phyloP scores from a whole-genome alignment of 2,888 invertebrate species.

The Zootermopsis nevadensis region DNA sequence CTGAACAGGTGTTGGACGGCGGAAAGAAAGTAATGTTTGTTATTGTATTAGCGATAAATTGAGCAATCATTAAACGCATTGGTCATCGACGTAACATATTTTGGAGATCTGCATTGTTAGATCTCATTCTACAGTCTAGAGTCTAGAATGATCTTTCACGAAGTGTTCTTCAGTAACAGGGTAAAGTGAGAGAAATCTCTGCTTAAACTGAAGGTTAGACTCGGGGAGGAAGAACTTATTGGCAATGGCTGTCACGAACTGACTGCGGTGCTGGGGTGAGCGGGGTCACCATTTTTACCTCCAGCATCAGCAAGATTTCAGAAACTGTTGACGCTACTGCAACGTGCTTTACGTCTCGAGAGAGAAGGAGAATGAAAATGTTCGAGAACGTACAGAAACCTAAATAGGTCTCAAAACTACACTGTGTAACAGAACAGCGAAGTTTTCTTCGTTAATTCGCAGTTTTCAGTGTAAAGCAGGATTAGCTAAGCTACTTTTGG shows the following conservation, averaged over 20 bases:
- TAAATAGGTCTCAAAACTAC: neutral
- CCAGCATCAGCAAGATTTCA: constrained; percentile 37
- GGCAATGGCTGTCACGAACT: constrained; percentile 29
- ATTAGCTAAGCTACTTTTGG: no score
- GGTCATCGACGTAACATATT: no score
- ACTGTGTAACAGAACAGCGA: neutral
- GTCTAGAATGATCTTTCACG: no score
- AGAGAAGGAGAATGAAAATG: neutral
- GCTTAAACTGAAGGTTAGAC: neutral
- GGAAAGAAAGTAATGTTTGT: no score
- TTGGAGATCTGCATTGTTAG: no score
- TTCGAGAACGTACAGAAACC: neutral
- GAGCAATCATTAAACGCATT: no score
- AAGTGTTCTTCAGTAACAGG: no score
- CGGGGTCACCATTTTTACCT: neutral
- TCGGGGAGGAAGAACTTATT: neutral
- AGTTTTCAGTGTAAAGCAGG: neutral
- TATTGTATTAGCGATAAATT: no score
- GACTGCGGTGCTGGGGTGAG: constrained; percentile 17
- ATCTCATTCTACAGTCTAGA: no score
- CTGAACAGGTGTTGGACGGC: no score
- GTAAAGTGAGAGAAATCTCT: no score
- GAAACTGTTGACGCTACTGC: constrained; percentile 32
- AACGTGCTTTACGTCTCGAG: neutral
- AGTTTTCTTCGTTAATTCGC: constrained; percentile 2